Base-by-base conservation (phyloP, 2,888 invertebrate genomes). In the Cartodere bifasciata region DNA sequence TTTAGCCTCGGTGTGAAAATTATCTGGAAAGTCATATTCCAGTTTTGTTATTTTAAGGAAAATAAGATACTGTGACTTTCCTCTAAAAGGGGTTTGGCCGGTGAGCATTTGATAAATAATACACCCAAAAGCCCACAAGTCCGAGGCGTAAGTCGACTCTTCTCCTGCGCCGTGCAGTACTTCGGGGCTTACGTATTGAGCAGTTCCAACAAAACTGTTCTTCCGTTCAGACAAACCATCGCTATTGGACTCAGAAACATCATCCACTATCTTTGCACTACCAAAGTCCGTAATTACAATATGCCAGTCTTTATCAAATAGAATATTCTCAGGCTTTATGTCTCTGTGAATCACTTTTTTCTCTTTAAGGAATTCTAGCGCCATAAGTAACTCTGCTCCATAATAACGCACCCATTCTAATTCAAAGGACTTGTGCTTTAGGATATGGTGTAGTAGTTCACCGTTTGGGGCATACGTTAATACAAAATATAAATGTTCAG, bases 101-200 rank as follows among this genome's bases (percentile, higher is more conserved):
- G 90, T 77, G 41, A 94, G 75, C 85, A 98, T 91, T 65, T 99
- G 97, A 64, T 88, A 97, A 40, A 95, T 65, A 44, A 97, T 88
- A 60, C 94, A 95, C 15, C 97, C 98, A 25, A 92, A 66, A 0
- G 97, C 97, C 98, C 98, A 99, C 34, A 97, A 66, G 63, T 99
- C 98, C 9, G 87, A 85, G 23, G 85, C 73, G 32, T 72, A 70
- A 27, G 78, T 75, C 30, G 79, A 75, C 2, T 75, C 75, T 20
- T 55, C 53, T 36, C 79, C 75, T 53, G 84, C 80, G n/a, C n/a
- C n/a, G 36, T 78, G 82, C 29, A 98, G 65, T 38, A 97, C 72
- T 64, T 99, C 98, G 2, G 98, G 98, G 33, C 94, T 94, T 0
- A 99, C 94, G 60, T 97, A 98, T 57, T 97, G 95, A 2, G 98